Conservation (phyloP, 2,797 vertebrate species). For the Poecilia gillii region DNA sequence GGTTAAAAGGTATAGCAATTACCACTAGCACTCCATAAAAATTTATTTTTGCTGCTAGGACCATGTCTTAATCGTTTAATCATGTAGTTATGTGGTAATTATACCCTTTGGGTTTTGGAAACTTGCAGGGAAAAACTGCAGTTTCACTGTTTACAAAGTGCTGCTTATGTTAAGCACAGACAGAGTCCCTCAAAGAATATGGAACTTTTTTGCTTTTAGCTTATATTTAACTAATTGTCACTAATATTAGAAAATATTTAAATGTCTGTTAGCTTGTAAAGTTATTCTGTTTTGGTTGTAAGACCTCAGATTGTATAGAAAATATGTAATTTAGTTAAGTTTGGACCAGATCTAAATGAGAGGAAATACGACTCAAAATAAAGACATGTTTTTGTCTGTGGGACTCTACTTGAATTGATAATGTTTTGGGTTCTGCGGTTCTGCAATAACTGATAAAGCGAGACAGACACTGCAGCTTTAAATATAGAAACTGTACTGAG, state of each 20-base stretch:
- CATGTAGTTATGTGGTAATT: background rate
- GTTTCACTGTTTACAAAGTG: background rate
- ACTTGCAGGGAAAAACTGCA: background rate
- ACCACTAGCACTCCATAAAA: background rate
- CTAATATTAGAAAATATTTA: background rate
- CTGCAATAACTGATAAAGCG: background rate
- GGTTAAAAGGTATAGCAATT: background rate
- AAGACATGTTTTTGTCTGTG: background rate
- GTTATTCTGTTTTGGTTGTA: background rate
- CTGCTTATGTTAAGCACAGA: background rate
- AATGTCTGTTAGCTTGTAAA: background rate
- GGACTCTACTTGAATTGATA: background rate
- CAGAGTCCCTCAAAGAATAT: background rate
- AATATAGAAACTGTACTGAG: conserved; percentile 5
- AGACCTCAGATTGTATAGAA: background rate
- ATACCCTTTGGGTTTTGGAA: background rate
- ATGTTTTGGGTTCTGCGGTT: background rate
- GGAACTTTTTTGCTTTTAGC: background rate
- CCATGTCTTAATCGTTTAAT: background rate
- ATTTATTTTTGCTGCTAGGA: background rate
- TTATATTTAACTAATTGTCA: background rate
- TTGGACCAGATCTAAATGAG: background rate
- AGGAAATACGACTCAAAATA: background rate
- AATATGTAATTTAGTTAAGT: background rate
- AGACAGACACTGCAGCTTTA: conserved; percentile 5